phyloP scores from a whole-genome alignment of 2,797 vertebrate species.

The Orestias chungarensis region DNA sequence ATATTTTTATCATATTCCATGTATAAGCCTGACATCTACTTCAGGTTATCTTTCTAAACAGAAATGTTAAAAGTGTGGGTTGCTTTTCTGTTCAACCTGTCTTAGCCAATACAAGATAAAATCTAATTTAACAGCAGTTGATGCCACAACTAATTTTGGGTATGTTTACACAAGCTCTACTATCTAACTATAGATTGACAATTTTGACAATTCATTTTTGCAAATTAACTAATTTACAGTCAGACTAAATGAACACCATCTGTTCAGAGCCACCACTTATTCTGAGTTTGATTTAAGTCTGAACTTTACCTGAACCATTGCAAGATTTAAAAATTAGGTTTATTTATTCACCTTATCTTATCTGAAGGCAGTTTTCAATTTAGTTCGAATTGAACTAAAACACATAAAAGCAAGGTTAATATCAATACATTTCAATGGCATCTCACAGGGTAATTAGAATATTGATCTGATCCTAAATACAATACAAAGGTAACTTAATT shows the following conservation, averaged over 20 bases:
- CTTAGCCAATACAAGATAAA: background rate
- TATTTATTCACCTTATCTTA: background rate
- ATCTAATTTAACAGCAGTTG: background rate
- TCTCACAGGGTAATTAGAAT: no score
- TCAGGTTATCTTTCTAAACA: no score
- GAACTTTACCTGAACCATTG: no score
- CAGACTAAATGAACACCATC: background rate
- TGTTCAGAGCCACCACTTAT: background rate
- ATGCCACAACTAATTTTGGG: background rate
- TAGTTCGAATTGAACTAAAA: no score
- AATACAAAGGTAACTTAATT: no score
- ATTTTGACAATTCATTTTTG: background rate
- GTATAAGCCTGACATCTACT: no score
- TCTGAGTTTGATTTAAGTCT: background rate
- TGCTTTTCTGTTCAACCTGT: background rate
- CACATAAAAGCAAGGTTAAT: no score
- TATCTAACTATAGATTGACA: background rate
- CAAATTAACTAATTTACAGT: background rate
- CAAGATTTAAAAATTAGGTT: no score
- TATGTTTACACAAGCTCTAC: background rate
- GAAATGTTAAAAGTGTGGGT: background rate
- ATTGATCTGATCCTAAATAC: no score
- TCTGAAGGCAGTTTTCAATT: background rate
- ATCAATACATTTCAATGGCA: no score
- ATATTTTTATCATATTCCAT: no score